A percentile compares a stretch with the other conserved stretches of the same genome.
phyloP scores from a whole-genome alignment of 37 sponge, comb jelly and placozoan genomes.

The Ianthella basta region DNA sequence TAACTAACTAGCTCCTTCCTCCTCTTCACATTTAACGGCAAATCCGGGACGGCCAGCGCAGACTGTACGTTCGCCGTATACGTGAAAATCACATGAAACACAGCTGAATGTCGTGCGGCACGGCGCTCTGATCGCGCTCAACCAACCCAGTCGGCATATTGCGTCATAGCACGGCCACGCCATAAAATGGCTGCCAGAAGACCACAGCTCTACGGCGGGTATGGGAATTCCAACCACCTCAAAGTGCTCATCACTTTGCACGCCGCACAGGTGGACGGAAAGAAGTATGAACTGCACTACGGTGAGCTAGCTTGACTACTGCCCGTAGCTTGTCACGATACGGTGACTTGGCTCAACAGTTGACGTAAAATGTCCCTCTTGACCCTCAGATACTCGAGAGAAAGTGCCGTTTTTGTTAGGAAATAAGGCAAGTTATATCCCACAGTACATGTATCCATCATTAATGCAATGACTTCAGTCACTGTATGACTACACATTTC shows the following conservation, averaged over 20 bases:
- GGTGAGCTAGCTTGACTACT: slow-evolving; percentile 2
- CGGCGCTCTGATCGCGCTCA: no score
- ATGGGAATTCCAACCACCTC: slow-evolving; percentile 22
- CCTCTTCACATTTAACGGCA: no score
- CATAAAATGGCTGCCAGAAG: neutral
- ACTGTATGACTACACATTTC: neutral
- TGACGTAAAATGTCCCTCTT: no score
- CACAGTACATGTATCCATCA: neutral
- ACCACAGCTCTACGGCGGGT: neutral
- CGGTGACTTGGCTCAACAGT: neutral
- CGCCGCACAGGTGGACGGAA: neutral
- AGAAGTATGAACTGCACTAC: slow-evolving; percentile 7
- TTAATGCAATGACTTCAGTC: no score
- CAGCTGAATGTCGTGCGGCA: no score
- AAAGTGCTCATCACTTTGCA: slow-evolving; percentile 13
- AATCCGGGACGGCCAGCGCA: no score
- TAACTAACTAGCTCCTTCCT: no score
- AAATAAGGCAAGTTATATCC: neutral
- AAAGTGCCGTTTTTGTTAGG: neutral
- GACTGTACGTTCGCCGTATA: no score
- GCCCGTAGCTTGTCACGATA: neutral
- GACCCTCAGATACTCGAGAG: neutral
- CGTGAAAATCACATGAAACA: no score
- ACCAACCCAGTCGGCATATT: neutral
- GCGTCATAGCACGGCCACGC: neutral